A percentile compares a stretch with the other conserved stretches of the same genome.
These are phyloP conservation scores for Drosophila bunnanda DNA, from an alignment of 2,888 invertebrate genomes.

Conservation along the genomic window DNA sequence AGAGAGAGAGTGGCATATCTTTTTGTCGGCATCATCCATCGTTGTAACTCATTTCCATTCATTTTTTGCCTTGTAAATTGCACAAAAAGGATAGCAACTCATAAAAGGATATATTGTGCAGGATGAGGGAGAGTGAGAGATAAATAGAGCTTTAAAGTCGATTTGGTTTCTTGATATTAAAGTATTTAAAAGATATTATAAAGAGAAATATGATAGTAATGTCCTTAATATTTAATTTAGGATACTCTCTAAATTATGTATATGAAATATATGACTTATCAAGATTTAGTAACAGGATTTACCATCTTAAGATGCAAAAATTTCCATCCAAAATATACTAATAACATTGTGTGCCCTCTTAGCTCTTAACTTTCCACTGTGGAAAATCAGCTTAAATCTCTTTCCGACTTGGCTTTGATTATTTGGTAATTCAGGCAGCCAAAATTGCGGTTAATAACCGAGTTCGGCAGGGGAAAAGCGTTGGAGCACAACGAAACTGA, in stretches of 20 bases:
- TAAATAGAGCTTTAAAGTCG: not conserved
- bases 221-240: too few species aligned
- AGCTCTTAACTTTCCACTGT: not conserved
- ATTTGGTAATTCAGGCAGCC: conserved; percentile 32
- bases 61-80: conserved; percentile 68
- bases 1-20: conserved; percentile 47
- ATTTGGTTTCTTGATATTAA: not conserved
- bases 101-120: conserved; percentile 21
- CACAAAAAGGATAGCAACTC: conserved; percentile 52
- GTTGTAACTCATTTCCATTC: conserved; percentile 76
- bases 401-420: conserved; percentile 36
- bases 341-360: not conserved
- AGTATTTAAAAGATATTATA: not conserved
- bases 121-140: not conserved
- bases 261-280: too few species aligned
- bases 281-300: too few species aligned
- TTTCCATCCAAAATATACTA: not conserved
- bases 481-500: conserved; percentile 14
- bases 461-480: conserved; percentile 12
- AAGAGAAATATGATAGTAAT: not conserved
- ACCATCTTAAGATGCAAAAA: not conserved
- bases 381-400: conserved; percentile 35
- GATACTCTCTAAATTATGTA: too few species aligned
- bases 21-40: conserved; percentile 69
- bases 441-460: conserved; percentile 42